Conservation (phyloP, 2,888 invertebrate species). For the Limenitis arthemis region DNA sequence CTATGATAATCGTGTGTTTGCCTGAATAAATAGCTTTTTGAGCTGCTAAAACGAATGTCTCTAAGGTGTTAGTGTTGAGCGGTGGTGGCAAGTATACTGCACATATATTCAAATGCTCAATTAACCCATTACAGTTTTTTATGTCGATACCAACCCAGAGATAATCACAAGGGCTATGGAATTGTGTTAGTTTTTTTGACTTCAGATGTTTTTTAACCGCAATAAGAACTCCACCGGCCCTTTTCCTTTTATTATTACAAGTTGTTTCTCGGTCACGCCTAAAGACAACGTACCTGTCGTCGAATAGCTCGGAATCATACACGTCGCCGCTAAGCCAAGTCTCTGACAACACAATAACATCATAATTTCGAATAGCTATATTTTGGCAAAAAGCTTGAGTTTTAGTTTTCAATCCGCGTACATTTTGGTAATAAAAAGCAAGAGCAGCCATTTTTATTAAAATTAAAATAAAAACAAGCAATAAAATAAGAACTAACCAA, state of each 20-base stretch:
- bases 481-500: background rate
- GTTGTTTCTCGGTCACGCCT: slow-evolving; percentile 11
- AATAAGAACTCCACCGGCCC: background rate
- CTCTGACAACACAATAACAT: slow-evolving; percentile 10
- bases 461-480: background rate
- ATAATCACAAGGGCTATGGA: background rate
- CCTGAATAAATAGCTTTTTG: background rate
- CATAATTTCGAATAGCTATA: slow-evolving; percentile 2
- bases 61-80: background rate
- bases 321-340: slow-evolving; percentile 12
- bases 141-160: background rate
- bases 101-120: background rate
- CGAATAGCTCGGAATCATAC: slow-evolving; percentile 7
- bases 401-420: slow-evolving; percentile 9
- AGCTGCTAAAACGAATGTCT: background rate
- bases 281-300: slow-evolving; percentile 10
- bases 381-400: slow-evolving; percentile 6
- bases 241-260: too few relatives aligned
- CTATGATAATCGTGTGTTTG: background rate
- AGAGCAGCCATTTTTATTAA: background rate
- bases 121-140: background rate
- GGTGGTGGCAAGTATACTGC: background rate
- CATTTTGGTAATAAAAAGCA: slow-evolving; percentile 11
- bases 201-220: background rate
- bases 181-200: background rate